A percentile compares a stretch with the other conserved stretches of the same genome.
These are phyloP conservation scores for Lochmaea capreae DNA, from an alignment of 2,888 invertebrate species.

Conservation along the genomic window DNA sequence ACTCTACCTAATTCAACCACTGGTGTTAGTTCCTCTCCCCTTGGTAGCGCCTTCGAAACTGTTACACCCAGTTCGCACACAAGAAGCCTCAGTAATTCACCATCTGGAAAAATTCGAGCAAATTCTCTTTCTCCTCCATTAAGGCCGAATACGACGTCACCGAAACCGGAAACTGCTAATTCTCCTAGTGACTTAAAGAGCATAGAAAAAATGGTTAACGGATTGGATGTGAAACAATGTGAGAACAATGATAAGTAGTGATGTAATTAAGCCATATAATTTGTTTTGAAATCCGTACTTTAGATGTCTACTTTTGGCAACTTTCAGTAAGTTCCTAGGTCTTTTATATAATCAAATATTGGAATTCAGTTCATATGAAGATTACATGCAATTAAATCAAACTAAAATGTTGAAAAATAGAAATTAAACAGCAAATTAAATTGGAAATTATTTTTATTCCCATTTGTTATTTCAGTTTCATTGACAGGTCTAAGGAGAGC, in stretches of 20 bases:
- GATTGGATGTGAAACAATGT: constrained; percentile 85
- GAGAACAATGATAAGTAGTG: constrained; percentile 62
- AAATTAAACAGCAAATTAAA: too few relatives aligned
- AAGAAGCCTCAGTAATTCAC: constrained; percentile 74
- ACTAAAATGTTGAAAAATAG: too few relatives aligned
- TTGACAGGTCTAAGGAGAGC: too few relatives aligned
- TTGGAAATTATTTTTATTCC: too few relatives aligned
- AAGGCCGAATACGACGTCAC: constrained; percentile 71
- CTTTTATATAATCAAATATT: neutral
- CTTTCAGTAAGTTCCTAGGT: constrained; percentile 12
- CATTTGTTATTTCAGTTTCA: too few relatives aligned
- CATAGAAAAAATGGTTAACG: constrained; percentile 98
- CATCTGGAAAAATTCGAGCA: constrained; percentile 65
- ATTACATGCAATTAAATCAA: too few relatives aligned
- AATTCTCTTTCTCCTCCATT: constrained; percentile 69
- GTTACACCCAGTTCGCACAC: constrained; percentile 83
- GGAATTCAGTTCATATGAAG: too few relatives aligned
- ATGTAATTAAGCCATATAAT: constrained; percentile 35
- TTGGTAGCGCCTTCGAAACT: constrained; percentile 90
- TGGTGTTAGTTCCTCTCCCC: constrained; percentile 68
- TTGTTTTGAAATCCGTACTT: constrained; percentile 45
- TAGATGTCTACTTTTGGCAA: constrained; percentile 24
- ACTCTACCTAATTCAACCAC: constrained; percentile 75
- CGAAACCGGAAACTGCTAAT: constrained; percentile 68
- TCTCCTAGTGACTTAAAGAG: constrained; percentile 89